phyloP scores from a whole-genome alignment of 2,797 vertebrate species.

The Sebastolobus altivelis region DNA sequence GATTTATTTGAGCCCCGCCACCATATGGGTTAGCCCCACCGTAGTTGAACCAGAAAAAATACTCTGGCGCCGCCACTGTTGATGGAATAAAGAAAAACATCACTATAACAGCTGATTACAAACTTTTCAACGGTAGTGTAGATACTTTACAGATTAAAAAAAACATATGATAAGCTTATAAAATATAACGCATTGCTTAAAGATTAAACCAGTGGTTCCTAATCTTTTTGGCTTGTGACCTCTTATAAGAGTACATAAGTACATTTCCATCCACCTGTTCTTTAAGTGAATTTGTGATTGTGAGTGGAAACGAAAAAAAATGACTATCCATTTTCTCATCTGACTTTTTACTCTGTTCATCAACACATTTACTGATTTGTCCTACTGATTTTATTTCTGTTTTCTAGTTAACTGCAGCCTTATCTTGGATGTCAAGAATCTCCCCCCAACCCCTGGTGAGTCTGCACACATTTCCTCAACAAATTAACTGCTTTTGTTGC shows the following conservation, averaged over 20 bases:
- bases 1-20: too few relatives aligned
- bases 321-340: not conserved
- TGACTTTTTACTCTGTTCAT: not conserved
- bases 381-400: not conserved
- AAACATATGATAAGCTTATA: not conserved
- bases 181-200: not conserved
- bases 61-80: too few relatives aligned
- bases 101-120: not conserved
- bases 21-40: too few relatives aligned
- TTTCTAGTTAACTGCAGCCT: not conserved
- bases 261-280: not conserved
- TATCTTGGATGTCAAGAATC: accelerated
- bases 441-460: not conserved
- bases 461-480: not conserved
- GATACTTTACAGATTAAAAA: not conserved
- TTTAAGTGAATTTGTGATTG: not conserved
- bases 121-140: not conserved
- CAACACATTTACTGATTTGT: not conserved
- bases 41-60: too few relatives aligned
- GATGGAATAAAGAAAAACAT: not conserved
- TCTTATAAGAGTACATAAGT: too few relatives aligned
- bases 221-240: not conserved
- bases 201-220: not conserved
- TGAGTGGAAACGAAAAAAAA: not conserved
- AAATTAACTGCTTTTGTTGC: not conserved